Conservation (phyloP, 2,113 vertebrate species). For the Hippoglossus stenolepis region DNA sequence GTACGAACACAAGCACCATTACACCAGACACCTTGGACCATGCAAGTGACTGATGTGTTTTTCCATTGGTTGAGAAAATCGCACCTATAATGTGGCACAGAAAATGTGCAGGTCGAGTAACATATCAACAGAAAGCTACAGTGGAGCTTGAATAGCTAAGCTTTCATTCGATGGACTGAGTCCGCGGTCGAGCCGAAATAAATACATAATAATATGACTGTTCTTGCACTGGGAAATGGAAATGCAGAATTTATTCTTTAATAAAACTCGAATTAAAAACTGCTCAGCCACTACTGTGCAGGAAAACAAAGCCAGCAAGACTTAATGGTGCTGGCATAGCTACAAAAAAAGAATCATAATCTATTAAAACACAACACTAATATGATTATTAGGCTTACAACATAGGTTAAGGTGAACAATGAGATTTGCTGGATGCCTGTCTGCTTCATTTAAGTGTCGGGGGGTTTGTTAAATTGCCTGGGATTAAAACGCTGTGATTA, state of each 20-base stretch:
- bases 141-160: constrained; percentile 2
- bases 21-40: neutral
- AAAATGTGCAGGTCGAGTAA: neutral
- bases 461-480: constrained; percentile 20
- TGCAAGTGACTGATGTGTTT: constrained; percentile 15
- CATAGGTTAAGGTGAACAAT: constrained; percentile 24
- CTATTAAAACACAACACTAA: constrained; percentile 25
- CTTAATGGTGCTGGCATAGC: neutral
- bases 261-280: neutral
- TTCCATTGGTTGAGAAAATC: constrained; percentile 13
- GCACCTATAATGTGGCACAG: constrained; percentile 25
- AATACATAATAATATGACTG: neutral
- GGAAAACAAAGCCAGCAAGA: neutral
- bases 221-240: neutral
- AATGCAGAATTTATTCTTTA: neutral
- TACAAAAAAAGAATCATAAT: neutral
- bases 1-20: neutral
- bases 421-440: constrained; percentile 32
- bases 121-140: constrained; percentile 23
- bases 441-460: constrained; percentile 12
- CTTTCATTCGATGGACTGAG: constrained; percentile 1
- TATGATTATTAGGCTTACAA: constrained; percentile 37
- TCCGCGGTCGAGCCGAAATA: constrained; percentile 14
- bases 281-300: neutral
- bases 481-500: constrained; percentile 47